phyloP scores from a whole-genome alignment of 2,888 invertebrate species.

The Theristus sp. region DNA sequence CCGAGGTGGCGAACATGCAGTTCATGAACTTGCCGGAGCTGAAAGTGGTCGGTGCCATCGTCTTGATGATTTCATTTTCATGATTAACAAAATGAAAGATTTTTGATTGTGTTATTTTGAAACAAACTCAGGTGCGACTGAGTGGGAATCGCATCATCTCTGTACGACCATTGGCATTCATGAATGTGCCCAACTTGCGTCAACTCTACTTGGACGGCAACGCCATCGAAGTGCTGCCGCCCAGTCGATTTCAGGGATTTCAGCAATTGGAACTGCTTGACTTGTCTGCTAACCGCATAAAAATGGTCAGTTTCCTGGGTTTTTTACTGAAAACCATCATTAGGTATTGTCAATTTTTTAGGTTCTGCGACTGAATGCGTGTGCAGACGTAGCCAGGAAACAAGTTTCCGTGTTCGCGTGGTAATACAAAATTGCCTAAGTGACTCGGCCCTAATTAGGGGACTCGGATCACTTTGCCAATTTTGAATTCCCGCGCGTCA shows the following conservation, averaged over 20 bases:
- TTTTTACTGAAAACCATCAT: no score
- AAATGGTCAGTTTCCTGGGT: slow-evolving; percentile 39
- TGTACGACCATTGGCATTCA: slow-evolving; percentile 61
- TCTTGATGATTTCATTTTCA: background rate
- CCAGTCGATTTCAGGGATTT: slow-evolving; percentile 60
- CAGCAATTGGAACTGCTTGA: slow-evolving; percentile 51
- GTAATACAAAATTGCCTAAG: no score
- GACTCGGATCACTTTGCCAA: no score
- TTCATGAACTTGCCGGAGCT: slow-evolving; percentile 56
- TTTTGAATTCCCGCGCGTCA: no score
- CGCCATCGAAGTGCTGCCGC: slow-evolving; percentile 56
- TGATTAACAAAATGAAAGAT: background rate
- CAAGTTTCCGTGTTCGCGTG: no score
- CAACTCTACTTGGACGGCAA: slow-evolving; percentile 61
- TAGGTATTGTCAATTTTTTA: no score
- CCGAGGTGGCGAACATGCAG: slow-evolving; percentile 42
- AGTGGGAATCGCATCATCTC: slow-evolving; percentile 42
- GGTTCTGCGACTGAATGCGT: no score
- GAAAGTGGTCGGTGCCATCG: slow-evolving; percentile 46
- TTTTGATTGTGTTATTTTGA: background rate
- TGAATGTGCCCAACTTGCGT: slow-evolving; percentile 50
- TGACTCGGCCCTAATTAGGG: no score
- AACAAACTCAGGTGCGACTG: slow-evolving; percentile 12
- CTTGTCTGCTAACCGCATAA: slow-evolving; percentile 56
- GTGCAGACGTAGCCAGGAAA: no score